phyloP scores from a whole-genome alignment of 2,888 invertebrate genomes.

The Bursaphelenchus okinawaensis region DNA sequence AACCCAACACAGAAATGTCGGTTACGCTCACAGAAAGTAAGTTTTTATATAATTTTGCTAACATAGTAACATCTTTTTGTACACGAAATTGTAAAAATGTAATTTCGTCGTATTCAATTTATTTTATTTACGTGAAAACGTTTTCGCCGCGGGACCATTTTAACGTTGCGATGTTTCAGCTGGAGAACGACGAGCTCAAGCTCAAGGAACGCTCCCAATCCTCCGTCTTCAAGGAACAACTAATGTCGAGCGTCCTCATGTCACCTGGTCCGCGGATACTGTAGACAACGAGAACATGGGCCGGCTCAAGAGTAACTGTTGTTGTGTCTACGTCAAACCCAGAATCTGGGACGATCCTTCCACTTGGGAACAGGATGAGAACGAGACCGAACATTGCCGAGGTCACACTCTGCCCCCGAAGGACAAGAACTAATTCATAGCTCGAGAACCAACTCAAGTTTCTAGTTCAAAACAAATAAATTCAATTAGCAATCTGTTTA shows the following conservation, averaged over 20 bases:
- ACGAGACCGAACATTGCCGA: constrained; percentile 52
- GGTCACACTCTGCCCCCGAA: constrained; percentile 43
- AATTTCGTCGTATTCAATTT: too few relatives aligned
- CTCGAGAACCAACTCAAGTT: too few relatives aligned
- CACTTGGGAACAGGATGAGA: constrained; percentile 51
- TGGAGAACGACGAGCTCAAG: too few relatives aligned
- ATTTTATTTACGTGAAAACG: too few relatives aligned
- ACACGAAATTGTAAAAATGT: too few relatives aligned
- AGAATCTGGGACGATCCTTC: constrained; percentile 54
- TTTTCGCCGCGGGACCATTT: too few relatives aligned
- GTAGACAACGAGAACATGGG: constrained; percentile 69
- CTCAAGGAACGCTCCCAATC: too few relatives aligned
- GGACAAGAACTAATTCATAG: not conserved
- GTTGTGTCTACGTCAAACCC: constrained; percentile 57
- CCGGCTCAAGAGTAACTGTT: constrained; percentile 57
- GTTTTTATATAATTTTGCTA: too few relatives aligned
- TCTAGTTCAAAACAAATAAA: not conserved
- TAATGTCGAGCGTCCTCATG: constrained; percentile 17
- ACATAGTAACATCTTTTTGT: too few relatives aligned
- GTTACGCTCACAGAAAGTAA: too few relatives aligned
- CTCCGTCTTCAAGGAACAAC: constrained; percentile 2
- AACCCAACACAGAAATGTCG: too few relatives aligned
- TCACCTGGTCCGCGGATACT: constrained; percentile 33
- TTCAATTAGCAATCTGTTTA: not conserved
- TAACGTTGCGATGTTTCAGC: too few relatives aligned